These are phyloP conservation scores for Helicoverpa zea DNA, from an alignment of 1,140 invertebrate species.

Conservation along the genomic window DNA sequence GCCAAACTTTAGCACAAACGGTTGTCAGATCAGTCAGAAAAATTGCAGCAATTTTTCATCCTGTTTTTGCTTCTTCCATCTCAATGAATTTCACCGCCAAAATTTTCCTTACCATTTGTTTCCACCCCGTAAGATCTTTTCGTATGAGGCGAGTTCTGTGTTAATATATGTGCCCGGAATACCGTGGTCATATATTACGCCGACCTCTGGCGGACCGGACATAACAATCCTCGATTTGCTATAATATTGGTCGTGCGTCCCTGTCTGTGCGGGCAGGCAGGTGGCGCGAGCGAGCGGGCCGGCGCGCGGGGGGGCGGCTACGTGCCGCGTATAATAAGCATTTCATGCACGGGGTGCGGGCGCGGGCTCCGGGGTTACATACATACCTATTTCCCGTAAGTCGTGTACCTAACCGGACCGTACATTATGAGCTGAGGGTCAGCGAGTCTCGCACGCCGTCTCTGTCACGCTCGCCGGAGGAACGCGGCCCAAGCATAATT, in stretches of 20 bases:
- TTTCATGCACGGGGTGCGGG: constrained; percentile 86
- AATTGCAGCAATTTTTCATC: constrained; percentile 79
- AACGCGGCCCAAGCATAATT: constrained; percentile 78
- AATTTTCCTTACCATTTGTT: constrained; percentile 88
- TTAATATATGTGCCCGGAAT: constrained; percentile 88
- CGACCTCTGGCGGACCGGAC: constrained; percentile 86
- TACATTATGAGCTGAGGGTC: constrained; percentile 87
- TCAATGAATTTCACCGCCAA: constrained; percentile 85
- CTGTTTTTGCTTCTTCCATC: constrained; percentile 77
- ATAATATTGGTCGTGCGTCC: constrained; percentile 84
- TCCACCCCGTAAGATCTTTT: constrained; percentile 86
- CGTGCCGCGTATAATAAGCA: constrained; percentile 88
- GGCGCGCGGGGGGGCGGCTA: constrained; percentile 75
- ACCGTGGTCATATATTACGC: constrained; percentile 87
- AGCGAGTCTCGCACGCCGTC: constrained; percentile 78
- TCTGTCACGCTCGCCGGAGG: constrained; percentile 74
- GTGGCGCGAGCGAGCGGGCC: constrained; percentile 71
- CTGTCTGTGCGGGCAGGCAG: constrained; percentile 64
- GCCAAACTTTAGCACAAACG: constrained; percentile 32
- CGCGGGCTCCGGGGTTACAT: constrained; percentile 77
- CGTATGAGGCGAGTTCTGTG: constrained; percentile 86
- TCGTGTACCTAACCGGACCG: constrained; percentile 87
- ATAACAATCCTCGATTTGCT: constrained; percentile 87
- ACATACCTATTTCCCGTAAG: constrained; percentile 85
- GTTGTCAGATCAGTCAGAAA: constrained; percentile 70